Percentiles rank a stretch among this genome's conserved stretches.
Evolutionary conservation across 2,888 invertebrate species (phyloP).

Genomic region (Euzophera pinguis): DNA sequence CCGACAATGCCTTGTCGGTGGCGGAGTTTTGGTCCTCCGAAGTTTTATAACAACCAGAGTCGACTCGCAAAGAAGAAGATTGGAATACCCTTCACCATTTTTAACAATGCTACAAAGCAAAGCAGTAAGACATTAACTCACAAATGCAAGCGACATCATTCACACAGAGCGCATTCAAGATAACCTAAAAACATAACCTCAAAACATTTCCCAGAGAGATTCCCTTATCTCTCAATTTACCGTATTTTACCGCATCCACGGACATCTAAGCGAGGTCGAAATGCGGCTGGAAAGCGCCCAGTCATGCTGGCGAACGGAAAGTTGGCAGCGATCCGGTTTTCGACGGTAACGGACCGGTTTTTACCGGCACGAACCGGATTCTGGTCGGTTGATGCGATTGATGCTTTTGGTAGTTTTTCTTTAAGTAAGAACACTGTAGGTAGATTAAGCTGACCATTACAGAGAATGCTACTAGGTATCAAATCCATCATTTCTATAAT

Average conservation of each 20-base stretch:
- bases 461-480: too few species aligned
- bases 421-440: too few species aligned
- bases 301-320: slow-evolving; percentile 42
- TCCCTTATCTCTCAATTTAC: slow-evolving; percentile 20
- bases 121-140: slow-evolving; percentile 3
- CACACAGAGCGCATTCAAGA: slow-evolving; percentile 3
- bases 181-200: slow-evolving; percentile 10
- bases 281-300: slow-evolving; percentile 36
- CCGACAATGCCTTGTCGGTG: too few species aligned
- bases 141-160: slow-evolving; percentile 7
- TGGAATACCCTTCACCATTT: neutral
- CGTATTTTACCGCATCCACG: slow-evolving; percentile 42
- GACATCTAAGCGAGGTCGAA: slow-evolving; percentile 28
- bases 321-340: slow-evolving; percentile 36
- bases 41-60: too few species aligned
- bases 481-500: too few species aligned
- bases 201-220: slow-evolving; percentile 4
- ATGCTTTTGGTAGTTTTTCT: slow-evolving; percentile 11
- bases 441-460: too few species aligned
- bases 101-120: neutral
- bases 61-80: too few species aligned
- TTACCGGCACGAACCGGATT: slow-evolving; percentile 34
- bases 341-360: slow-evolving; percentile 6
- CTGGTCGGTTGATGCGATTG: slow-evolving; percentile 23
- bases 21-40: too few species aligned